These are phyloP conservation scores for Cerastoderma edule DNA, from an alignment of 2,888 invertebrate species.

Conservation along the genomic window DNA sequence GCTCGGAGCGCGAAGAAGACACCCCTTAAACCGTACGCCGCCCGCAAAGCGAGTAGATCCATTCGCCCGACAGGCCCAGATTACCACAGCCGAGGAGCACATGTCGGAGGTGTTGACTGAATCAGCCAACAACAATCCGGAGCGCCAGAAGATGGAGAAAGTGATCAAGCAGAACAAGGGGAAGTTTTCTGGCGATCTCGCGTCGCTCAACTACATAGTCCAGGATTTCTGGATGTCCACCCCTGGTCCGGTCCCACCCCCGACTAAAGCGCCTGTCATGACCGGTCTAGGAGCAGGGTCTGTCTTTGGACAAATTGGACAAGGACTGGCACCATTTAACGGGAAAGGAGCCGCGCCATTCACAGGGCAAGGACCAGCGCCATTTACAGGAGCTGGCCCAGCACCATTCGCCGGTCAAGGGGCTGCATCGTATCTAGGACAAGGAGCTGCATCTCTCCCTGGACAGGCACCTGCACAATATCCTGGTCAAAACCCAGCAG, in stretches of 20 bases:
- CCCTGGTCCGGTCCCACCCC: conserved; percentile 33
- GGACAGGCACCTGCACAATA: too few species aligned
- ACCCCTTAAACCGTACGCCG: not conserved
- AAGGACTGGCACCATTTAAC: too few species aligned
- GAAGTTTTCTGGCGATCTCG: conserved; percentile 36
- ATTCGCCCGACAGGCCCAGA: conserved; percentile 16
- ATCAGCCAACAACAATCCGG: conserved; percentile 36
- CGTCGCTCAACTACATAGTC: conserved; percentile 40
- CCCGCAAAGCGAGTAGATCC: conserved; percentile 20
- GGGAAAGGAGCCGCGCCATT: too few species aligned
- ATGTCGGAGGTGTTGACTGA: conserved; percentile 48
- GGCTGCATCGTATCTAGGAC: too few species aligned
- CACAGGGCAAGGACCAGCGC: too few species aligned
- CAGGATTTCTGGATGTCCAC: conserved; percentile 41
- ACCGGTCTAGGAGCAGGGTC: not conserved
- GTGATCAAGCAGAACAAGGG: conserved; percentile 39
- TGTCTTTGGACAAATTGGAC: too few species aligned
- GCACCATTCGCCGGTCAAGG: too few species aligned
- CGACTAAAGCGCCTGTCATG: not conserved
- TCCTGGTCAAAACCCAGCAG: too few species aligned
- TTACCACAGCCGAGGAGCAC: conserved; percentile 46
- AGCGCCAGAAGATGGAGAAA: conserved; percentile 32
- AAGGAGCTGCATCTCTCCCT: too few species aligned
- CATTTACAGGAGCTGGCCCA: too few species aligned
- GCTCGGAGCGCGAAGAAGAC: not conserved